Conservation (phyloP, 2,797 vertebrate species). For the Tenualosa thibaudeaui region DNA sequence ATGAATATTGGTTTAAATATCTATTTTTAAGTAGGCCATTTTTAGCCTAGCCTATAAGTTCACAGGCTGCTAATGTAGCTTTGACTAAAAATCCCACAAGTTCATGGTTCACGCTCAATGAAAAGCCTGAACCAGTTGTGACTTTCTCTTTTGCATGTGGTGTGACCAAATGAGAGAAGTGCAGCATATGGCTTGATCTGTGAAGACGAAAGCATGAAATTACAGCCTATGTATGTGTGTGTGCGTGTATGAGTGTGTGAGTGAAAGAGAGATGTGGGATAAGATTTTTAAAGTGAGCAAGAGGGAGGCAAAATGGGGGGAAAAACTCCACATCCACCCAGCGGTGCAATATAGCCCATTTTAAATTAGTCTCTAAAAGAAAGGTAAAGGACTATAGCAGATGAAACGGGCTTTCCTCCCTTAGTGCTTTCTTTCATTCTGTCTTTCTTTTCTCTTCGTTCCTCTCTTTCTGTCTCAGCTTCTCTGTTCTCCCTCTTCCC, state of each 20-base stretch:
- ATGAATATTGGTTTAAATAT: neutral
- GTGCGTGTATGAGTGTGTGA: slow-evolving; percentile 53
- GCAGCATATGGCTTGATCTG: slow-evolving; percentile 60
- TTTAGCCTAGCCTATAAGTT: neutral
- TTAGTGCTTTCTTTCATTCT: slow-evolving; percentile 39
- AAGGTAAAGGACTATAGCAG: slow-evolving; percentile 50
- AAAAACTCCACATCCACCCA: slow-evolving; percentile 50
- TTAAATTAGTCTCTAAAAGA: slow-evolving; percentile 34
- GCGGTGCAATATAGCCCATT: neutral
- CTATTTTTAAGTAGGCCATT: neutral
- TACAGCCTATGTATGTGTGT: slow-evolving; percentile 60
- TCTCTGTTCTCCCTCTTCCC: slow-evolving; percentile 32
- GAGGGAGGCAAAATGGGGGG: slow-evolving; percentile 36
- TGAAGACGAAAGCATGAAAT: slow-evolving; percentile 71
- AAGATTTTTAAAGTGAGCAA: slow-evolving; percentile 54
- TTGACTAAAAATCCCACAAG: slow-evolving; percentile 18
- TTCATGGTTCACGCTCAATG: slow-evolving; percentile 20
- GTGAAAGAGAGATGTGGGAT: slow-evolving; percentile 50
- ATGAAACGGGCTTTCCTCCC: slow-evolving; percentile 55
- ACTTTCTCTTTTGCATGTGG: slow-evolving; percentile 56
- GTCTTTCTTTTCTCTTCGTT: neutral
- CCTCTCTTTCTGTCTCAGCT: slow-evolving; percentile 25
- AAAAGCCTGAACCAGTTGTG: slow-evolving; percentile 6
- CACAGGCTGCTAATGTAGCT: neutral
- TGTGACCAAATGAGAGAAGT: slow-evolving; percentile 62